Conservation (phyloP, 1,140 invertebrate species). For the Pseudoatta argentina region DNA sequence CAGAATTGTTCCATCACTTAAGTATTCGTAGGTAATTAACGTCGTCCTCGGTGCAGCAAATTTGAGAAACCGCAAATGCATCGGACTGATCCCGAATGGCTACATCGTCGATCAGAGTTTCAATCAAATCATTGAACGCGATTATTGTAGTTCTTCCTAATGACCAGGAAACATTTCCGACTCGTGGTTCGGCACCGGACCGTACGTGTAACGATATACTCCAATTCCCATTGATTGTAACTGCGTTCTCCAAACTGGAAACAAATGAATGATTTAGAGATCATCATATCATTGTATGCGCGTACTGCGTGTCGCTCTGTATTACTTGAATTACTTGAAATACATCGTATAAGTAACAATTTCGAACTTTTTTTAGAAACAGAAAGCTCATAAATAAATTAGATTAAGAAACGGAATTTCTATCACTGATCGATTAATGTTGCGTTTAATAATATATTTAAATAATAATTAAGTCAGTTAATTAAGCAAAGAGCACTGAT, state of each 20-base stretch:
- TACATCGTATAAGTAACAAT: neutral
- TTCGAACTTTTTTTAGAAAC: neutral
- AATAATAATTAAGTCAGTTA: slow-evolving; percentile 41
- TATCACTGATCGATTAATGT: neutral
- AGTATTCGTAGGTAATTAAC: slow-evolving; percentile 66
- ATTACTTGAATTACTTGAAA: neutral
- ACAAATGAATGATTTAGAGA: slow-evolving; percentile 19
- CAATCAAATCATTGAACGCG: slow-evolving; percentile 61
- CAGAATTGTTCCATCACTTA: slow-evolving; percentile 66
- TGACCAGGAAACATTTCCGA: slow-evolving; percentile 59
- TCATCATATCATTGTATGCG: neutral
- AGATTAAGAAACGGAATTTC: neutral
- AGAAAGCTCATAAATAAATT: neutral
- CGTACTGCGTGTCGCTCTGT: neutral
- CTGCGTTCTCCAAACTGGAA: slow-evolving; percentile 26
- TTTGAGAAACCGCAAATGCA: slow-evolving; percentile 46
- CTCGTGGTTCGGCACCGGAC: slow-evolving; percentile 13
- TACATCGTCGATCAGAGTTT: slow-evolving; percentile 54
- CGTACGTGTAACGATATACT: slow-evolving; percentile 47
- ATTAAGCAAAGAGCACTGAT: slow-evolving; percentile 56
- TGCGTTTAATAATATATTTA: slow-evolving; percentile 15
- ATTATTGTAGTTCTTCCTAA: slow-evolving; percentile 64
- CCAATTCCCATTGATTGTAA: slow-evolving; percentile 27
- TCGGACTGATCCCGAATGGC: neutral
- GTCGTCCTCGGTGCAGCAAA: neutral